phyloP scores from a whole-genome alignment of 2,888 invertebrate genomes.

The Spilosoma lubricipeda region DNA sequence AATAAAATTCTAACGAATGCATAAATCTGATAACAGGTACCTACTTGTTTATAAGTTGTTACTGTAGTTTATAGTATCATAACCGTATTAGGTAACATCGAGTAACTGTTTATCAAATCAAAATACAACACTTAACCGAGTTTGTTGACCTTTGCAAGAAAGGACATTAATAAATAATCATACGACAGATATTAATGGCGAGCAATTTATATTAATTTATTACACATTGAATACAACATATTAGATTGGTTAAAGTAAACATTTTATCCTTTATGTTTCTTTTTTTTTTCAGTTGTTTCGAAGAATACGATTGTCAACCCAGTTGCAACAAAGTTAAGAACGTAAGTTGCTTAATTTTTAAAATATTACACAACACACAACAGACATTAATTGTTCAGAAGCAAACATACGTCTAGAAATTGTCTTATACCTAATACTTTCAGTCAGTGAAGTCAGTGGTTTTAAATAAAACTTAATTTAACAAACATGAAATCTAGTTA shows the following conservation, averaged over 20 bases:
- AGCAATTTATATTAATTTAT: neutral
- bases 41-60: neutral
- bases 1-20: neutral
- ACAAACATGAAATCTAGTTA: neutral
- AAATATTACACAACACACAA: too few relatives aligned
- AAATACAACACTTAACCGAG: neutral
- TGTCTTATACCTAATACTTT: neutral
- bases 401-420: neutral
- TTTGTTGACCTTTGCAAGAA: neutral
- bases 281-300: constrained; percentile 12
- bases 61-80: neutral
- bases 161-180: constrained; percentile 7
- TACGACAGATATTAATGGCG: constrained; percentile 7
- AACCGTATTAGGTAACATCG: constrained; percentile 1
- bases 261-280: neutral
- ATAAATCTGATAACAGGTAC: neutral
- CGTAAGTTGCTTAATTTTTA: neutral
- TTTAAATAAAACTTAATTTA: neutral
- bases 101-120: constrained; percentile 1
- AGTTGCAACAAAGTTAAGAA: neutral
- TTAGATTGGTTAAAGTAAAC: neutral
- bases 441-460: neutral
- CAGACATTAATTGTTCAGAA: too few relatives aligned
- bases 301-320: neutral
- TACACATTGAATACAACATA: neutral